Evolutionary conservation across 2,888 invertebrate genomes (phyloP), one percentile per base, ranked within the genome.

Genomic region (Pherbina coryleti): DNA sequence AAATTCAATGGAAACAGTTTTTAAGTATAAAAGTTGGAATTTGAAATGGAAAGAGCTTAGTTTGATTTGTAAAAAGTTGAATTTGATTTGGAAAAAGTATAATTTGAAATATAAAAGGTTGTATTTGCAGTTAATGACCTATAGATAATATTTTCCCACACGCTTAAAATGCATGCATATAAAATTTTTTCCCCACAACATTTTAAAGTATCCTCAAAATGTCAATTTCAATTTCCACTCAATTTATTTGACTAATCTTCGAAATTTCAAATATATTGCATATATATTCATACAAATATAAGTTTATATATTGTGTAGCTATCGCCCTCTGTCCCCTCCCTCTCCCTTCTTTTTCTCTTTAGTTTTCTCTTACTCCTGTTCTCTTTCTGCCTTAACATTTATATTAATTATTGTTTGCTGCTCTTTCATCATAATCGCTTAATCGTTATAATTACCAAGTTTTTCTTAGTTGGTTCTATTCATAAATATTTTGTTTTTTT

Each of bases 381-480:
- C 76, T 55, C 62, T 60, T 51, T 62, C 51, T 9, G 9, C 37
- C 62, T 34, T 22, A 37, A 22, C 53, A 34, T 44, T n/a, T 44
- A 44, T 28, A 17, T 73, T 75, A 74, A 70, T 75, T 76, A 37
- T 69, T 79, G 73, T 57, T 60, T 76, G 73, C 73, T 64, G 74
- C 62, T 74, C 72, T 74, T 75, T 55, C 31, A 14, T 70, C 49
- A 44, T 25, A 76, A 76, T 34, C 55, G 67, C 79, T 76, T 72
- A 85, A 85, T 85, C 82, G 81, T 83, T 82, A 82, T 81, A 84
- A 81, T 82, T 86, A 86, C 83, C 85, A 84, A 86, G 84, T 79
- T 70, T 22, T 80, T n/a, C 31, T 73, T 81, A 80, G 81, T 80
- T 82, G 81, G 80, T 82, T 83, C 77, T 80, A 80, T 77, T 80